Evolutionary conservation across 2,888 invertebrate genomes (phyloP).

Genomic region (Plebejus anna): DNA sequence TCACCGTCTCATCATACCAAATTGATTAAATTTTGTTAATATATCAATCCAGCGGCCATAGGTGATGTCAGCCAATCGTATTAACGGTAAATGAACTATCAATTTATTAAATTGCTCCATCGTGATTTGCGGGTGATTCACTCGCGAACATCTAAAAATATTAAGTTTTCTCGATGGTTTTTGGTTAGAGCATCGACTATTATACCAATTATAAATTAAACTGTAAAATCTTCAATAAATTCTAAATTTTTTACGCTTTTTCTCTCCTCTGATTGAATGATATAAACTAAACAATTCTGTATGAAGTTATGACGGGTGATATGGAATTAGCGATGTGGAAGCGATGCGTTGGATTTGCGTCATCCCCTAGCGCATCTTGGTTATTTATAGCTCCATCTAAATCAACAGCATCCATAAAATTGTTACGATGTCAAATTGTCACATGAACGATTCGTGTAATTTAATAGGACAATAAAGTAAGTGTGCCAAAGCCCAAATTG

Average conservation of each 20-base stretch:
- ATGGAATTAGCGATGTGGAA: conserved; percentile 49
- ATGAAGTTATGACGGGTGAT: conserved; percentile 33
- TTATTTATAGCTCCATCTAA: conserved; percentile 45
- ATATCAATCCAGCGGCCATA: background rate
- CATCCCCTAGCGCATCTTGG: conserved; percentile 55
- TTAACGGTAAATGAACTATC: conserved; percentile 7
- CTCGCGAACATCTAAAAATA: background rate
- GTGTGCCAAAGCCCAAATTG: background rate
- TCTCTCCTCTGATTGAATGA: background rate
- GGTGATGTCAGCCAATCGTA: conserved; percentile 14
- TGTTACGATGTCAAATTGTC: conserved; percentile 32
- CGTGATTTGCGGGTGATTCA: background rate
- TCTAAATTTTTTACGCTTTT: background rate
- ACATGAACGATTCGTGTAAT: background rate
- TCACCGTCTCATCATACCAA: background rate
- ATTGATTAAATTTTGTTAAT: conserved; percentile 2
- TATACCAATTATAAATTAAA: background rate
- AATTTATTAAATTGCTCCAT: conserved; percentile 1
- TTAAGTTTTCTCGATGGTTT: background rate
- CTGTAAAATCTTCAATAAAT: background rate
- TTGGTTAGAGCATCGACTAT: background rate
- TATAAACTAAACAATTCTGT: conserved; percentile 18
- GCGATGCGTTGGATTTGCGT: conserved; percentile 54
- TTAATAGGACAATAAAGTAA: conserved; percentile 2
- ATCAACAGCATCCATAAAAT: conserved; percentile 35